Conservation (phyloP, 2,888 invertebrate genomes). For the Tenthredo amoena region DNA sequence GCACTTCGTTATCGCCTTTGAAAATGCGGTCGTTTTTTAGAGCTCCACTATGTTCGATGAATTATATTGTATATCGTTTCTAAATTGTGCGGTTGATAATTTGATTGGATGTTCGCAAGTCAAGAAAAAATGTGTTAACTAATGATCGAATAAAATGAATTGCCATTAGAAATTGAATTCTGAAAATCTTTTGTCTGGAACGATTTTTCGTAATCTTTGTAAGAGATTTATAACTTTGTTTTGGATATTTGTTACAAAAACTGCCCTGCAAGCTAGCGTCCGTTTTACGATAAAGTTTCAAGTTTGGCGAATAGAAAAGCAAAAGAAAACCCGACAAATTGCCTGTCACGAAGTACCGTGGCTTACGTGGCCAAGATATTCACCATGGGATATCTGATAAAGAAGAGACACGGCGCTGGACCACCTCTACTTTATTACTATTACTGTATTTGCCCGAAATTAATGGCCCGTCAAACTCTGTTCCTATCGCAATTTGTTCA, state of each 20-base stretch:
- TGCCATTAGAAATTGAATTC: background rate
- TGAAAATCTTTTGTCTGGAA: background rate
- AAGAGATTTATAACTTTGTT: background rate
- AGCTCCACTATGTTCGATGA: background rate
- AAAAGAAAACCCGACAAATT: constrained; percentile 31
- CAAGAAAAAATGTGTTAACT: background rate
- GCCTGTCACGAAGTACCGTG: constrained; percentile 19
- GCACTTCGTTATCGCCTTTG: background rate
- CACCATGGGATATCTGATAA: constrained; percentile 19
- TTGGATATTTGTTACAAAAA: background rate
- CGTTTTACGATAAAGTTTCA: background rate
- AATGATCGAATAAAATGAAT: background rate
- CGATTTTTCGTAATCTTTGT: background rate
- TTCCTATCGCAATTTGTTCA: background rate
- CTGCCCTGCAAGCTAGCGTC: background rate
- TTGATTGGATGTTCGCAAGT: background rate
- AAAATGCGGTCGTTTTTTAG: background rate
- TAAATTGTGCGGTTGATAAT: background rate
- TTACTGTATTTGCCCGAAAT: constrained; percentile 17
- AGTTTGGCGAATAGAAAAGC: constrained; percentile 15
- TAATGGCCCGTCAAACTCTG: constrained; percentile 36
- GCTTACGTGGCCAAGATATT: constrained; percentile 1
- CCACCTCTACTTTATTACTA: constrained; percentile 12
- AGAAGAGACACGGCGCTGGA: constrained; percentile 7
- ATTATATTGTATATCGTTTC: background rate